These are phyloP conservation scores for Corynorhinus townsendii DNA, from an alignment of 2,113 vertebrate species.

Conservation along the genomic window DNA sequence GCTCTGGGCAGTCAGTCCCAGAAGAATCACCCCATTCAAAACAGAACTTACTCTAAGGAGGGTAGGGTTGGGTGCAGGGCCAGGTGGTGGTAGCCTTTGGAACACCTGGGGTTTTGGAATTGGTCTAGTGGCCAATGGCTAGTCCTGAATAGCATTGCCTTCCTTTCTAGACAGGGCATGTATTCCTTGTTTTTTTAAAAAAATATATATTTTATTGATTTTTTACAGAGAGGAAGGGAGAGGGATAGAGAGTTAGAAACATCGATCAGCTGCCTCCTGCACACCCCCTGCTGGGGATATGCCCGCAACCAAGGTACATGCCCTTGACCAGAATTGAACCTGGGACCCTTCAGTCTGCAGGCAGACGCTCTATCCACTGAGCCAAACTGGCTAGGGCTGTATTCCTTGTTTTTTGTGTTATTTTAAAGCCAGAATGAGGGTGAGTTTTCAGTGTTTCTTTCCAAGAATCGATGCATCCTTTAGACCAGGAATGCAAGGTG, in stretches of 20 bases:
- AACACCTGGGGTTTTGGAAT: neutral
- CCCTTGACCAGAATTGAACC: no score
- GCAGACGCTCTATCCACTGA: no score
- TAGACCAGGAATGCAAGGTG: neutral
- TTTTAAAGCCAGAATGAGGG: neutral
- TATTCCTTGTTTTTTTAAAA: no score
- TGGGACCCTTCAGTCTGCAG: no score
- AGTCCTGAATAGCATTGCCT: neutral
- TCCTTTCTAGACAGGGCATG: neutral
- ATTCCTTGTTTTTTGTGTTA: neutral
- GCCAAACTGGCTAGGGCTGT: no score
- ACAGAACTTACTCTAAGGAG: neutral
- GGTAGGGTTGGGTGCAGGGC: neutral
- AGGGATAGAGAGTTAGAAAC: no score
- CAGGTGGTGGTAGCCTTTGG: neutral
- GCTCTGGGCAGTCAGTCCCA: neutral
- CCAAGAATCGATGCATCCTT: neutral
- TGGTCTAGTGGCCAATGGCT: neutral
- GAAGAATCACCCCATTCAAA: neutral
- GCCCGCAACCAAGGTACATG: no score
- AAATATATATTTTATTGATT: no score
- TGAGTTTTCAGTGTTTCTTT: constrained; percentile 18
- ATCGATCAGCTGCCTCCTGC: no score
- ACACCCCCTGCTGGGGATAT: no score
- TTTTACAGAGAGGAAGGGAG: no score